Evolutionary conservation across 2,888 invertebrate genomes (phyloP), one percentile per base, ranked within the genome.

Genomic region (Tinea semifulvella): DNA sequence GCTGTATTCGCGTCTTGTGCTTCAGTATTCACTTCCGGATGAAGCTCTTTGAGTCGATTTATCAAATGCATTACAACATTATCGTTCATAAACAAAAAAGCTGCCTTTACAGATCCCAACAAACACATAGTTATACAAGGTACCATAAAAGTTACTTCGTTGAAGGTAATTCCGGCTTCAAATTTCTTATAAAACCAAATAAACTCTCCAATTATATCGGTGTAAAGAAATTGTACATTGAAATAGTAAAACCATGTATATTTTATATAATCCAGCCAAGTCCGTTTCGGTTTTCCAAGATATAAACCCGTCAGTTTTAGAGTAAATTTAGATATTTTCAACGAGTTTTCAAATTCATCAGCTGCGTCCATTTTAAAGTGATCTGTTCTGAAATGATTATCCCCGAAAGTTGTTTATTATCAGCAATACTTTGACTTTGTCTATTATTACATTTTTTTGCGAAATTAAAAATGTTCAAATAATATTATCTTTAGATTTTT

Each of bases 51-150:
- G 6, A 36, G 18, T 36, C 36, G 16, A 10, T 16, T 36, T 18
- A 36, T 36, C 18, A 36, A 17, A 2, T 36, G 18, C 36, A 36
- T 36, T 4, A 36, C 36, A 36, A 18, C 6, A 3, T 36, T 36
- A n/a, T 36, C 36, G n/a, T 36, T 36, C 2, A 36, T 7, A 36
- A 36, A 36, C 8, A 36, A 16, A 18, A 17, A 36, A 10, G 36
- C 18, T 10, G 16, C 16, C 10, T 36, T 36, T 2, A 36, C 18
- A 4, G 36, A 18, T 2, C 36, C 36, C 36, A 36, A 18, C 3
- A 36, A 8, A 16, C 36, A 36, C 36, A 36, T 36, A 17, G 36
- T 36, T n/a, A 36, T 36, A 36, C 36, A 36, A 36, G 36, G 36
- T 4, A 36, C 16, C 17, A 36, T n/a, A 36, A 36, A 36, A 16